phyloP scores from a whole-genome alignment of 1,140 invertebrate species.

The Armadillidium nasatum region DNA sequence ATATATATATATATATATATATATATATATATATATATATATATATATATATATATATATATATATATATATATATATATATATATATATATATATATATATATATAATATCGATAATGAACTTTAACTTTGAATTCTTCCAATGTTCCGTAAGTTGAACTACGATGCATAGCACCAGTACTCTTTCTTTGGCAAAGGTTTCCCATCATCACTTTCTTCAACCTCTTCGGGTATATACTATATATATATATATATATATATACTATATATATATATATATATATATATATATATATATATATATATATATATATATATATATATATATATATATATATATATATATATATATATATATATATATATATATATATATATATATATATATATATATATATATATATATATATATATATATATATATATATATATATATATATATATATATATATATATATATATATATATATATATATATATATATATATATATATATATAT shows the following conservation, averaged over 20 bases:
- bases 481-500: constrained; percentile 28
- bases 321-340: constrained; percentile 7
- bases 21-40: background rate
- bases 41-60: background rate
- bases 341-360: constrained; percentile 19
- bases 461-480: constrained; percentile 21
- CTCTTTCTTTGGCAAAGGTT: background rate
- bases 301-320: constrained; percentile 16
- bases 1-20: background rate
- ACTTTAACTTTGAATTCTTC: background rate
- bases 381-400: background rate
- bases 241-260: constrained; percentile 9
- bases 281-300: constrained; percentile 20
- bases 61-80: constrained; percentile 6
- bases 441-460: constrained; percentile 24
- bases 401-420: constrained; percentile 17
- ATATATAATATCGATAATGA: no score
- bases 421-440: constrained; percentile 25
- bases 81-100: background rate
- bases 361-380: constrained; percentile 18
- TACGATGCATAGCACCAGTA: background rate
- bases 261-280: background rate
- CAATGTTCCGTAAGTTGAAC: background rate
- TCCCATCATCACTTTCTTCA: background rate
- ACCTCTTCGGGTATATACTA: background rate